Base-by-base conservation (phyloP, 1,140 invertebrate species). In the Chrysopa pallens region DNA sequence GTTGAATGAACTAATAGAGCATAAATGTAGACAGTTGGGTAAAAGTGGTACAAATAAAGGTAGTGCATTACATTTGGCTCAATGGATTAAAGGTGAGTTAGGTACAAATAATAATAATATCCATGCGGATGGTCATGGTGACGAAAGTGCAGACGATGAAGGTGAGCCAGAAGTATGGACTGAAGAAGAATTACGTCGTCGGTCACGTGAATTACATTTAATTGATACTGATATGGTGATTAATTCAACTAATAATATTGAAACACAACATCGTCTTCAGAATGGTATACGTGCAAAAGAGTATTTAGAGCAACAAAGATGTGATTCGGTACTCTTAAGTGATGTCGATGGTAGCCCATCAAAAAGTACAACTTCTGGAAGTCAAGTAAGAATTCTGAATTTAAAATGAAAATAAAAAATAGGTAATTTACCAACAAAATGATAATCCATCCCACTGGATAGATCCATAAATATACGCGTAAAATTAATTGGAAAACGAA, bases 321-420 rank as follows among this genome's bases (percentile, higher is more conserved):
- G 31, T 33, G 31, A 33, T 11, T 33, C 31, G 2, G 31, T 33
- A 11, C 31, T 33, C n/a, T 12, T 33, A 37, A 51, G 51, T 40
- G 73, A 74, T 50, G 64, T 66, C 17, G 74, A 76, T 40, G 59
- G 57, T 36, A 78, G 72, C 63, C 75, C 70, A 46, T 79, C 73
- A 46, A 75, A 70, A 55, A 80, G 73, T 56, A 78, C 74, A 47
- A 78, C 76, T 42, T 76, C 74, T 31, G 78, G 76, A 50, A 80
- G 76, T 53, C 78, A 80, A 64, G 77, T 78, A 63, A 60, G 36
- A 13, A 23, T 40, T 13, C 8, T 29, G 4, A 9, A 36, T 35
- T 13, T 5, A 5, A 15, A 41, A 14, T 39, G 4, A 8, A 39
- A 29, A 36, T 29, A 39, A 4, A 8, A 7, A 31, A 31, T 7